Base-by-base conservation (phyloP, 2,113 vertebrate species). In the Halcyon malimbica region DNA sequence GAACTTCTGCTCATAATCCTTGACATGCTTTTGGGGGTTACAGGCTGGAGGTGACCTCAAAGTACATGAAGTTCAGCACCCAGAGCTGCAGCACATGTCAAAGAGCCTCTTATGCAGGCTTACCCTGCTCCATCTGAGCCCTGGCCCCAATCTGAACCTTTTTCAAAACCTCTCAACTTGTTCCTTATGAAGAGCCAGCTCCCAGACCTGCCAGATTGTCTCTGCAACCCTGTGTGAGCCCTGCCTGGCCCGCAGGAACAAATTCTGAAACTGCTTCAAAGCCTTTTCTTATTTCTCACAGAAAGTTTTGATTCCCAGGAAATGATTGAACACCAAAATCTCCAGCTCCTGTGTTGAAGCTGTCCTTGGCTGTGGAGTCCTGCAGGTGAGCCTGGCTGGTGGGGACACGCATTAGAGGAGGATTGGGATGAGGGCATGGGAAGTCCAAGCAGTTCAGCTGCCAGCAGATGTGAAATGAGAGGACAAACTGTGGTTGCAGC, bases 21-120 rank as follows among this genome's bases (percentile, higher is more conserved):
- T 48, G 31, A 8, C 8, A 13, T 26, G 8, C 14, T 16, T 26
- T 77, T 44, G 35, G n/a, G 31, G 50, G n/a, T 69, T 0, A 0
- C 56, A 94, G 16, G 8, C 18, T 79, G 59, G 6, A 73, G 19
- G 46, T 83, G 2, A 33, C 39, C 25, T 65, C 24, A 20, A n/a
- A 83, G 73, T 13, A 56, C 14, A 3, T 21, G 25, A 59, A 51
- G 20, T 68, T 68, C 59, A 68, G 35, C 18, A 19, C 29, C 35
- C 50, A 87, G 23, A 82, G 70, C 31, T 39, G 23, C 65, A 91
- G 59, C 69, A 67, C 17, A 48, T 8, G 21, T 21, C n/a, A 16
- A 59, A 68, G 9, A 21, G 11, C 3, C 39, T 56, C 42, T 83
- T 64, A 5, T 29, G 20, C 62, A 56, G 37, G 21, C 35, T 81